phyloP scores from a whole-genome alignment of 2,797 vertebrate species.

The Carapus acus region DNA sequence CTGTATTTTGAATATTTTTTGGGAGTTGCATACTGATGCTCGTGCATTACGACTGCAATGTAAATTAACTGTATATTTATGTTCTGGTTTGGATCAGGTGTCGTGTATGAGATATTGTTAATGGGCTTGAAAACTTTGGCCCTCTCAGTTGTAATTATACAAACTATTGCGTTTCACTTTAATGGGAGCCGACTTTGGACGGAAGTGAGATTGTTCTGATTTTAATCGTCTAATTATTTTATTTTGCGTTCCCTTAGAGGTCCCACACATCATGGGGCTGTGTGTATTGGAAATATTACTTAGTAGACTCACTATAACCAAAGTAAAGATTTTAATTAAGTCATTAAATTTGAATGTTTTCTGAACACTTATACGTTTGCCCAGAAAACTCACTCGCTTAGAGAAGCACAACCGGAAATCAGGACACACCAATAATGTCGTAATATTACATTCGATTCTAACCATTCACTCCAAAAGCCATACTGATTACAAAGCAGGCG shows the following conservation, averaged over 20 bases:
- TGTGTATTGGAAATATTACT: conserved; percentile 53
- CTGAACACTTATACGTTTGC: conserved; percentile 39
- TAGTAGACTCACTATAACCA: conserved; percentile 57
- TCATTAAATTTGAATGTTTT: conserved; percentile 58
- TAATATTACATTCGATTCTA: conserved; percentile 44
- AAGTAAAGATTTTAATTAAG: conserved; percentile 49
- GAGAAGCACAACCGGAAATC: conserved; percentile 63
- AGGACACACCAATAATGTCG: conserved; percentile 36
- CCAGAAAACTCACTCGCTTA: conserved; percentile 37
- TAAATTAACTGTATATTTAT: conserved; percentile 67
- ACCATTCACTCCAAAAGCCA: conserved; percentile 68
- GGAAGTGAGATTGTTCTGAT: conserved; percentile 43
- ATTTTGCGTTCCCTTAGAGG: conserved; percentile 41
- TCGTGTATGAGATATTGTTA: conserved; percentile 53
- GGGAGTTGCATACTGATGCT: conserved; percentile 40
- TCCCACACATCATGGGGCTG: conserved; percentile 17
- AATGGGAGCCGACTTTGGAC: conserved; percentile 64
- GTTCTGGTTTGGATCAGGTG: conserved; percentile 54
- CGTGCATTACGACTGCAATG: conserved; percentile 50
- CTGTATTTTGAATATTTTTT: conserved; percentile 58
- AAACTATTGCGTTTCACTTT: conserved; percentile 44
- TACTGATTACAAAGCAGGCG: conserved; percentile 51
- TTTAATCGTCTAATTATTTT: conserved; percentile 36
- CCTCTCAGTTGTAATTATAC: conserved; percentile 37
- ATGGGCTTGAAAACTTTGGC: conserved; percentile 36